Evolutionary conservation across 1,140 invertebrate genomes (phyloP).

Genomic region (Pseudomyrmex gracilis): DNA sequence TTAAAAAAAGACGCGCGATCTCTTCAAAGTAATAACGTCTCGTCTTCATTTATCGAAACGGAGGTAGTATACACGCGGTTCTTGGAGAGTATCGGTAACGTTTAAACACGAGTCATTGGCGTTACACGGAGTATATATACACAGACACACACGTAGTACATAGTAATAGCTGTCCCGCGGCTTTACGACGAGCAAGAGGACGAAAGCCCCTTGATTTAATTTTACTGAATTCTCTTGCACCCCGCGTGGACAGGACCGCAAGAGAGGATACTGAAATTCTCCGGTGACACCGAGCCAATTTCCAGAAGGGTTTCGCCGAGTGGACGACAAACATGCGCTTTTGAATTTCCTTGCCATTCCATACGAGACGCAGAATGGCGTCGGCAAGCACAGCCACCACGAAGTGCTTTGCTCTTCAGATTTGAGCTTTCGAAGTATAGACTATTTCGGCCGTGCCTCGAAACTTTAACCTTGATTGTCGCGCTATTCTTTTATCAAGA

Average conservation of each 20-base stretch:
- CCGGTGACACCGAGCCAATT: constrained; percentile 76
- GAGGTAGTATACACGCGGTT: not conserved
- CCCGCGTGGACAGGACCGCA: constrained; percentile 43
- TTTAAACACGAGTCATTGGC: constrained; percentile 31
- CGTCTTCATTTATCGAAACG: constrained; percentile 13
- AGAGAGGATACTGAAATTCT: constrained; percentile 73
- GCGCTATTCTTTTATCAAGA: not conserved
- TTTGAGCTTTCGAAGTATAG: constrained; percentile 59
- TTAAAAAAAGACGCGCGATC: not conserved
- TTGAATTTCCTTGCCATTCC: constrained; percentile 69
- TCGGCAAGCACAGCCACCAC: constrained; percentile 44
- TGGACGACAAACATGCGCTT: constrained; percentile 79
- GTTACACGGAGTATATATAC: constrained; percentile 9
- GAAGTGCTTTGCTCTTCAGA: constrained; percentile 64
- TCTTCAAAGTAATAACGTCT: not conserved
- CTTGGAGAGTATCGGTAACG: constrained; percentile 35
- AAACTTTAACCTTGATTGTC: constrained; percentile 51
- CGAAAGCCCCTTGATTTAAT: constrained; percentile 69
- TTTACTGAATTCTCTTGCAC: constrained; percentile 59
- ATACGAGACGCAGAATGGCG: constrained; percentile 61
- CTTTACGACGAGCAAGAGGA: constrained; percentile 40
- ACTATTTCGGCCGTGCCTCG: constrained; percentile 53
- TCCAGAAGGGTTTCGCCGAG: constrained; percentile 71
- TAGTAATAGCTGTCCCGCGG: constrained; percentile 59
- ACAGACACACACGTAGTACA: constrained; percentile 15